phyloP scores from a whole-genome alignment of 2,113 vertebrate genomes.

The Lontra canadensis region DNA sequence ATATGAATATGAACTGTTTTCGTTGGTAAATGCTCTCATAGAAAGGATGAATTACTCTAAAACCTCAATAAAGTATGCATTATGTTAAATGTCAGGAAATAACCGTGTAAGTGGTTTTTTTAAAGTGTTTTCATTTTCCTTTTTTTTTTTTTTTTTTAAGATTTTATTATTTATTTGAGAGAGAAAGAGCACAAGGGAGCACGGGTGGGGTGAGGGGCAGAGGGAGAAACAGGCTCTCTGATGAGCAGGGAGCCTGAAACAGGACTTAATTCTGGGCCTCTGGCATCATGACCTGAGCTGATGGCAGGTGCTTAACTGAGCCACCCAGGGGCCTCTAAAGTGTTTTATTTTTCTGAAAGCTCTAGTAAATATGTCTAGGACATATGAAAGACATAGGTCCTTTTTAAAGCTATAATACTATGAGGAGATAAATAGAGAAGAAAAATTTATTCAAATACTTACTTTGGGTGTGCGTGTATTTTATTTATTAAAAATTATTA shows the following conservation, averaged over 20 bases:
- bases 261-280: too few relatives aligned
- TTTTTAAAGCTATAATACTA: not conserved
- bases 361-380: not conserved
- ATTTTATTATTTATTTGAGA: too few relatives aligned
- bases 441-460: not conserved
- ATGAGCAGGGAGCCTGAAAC: too few relatives aligned
- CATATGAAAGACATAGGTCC: not conserved
- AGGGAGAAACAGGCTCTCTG: too few relatives aligned
- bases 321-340: too few relatives aligned
- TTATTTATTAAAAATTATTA: not conserved
- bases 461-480: not conserved
- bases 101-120: not conserved
- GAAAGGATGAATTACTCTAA: constrained; percentile 11
- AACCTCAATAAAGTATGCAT: not conserved
- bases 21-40: not conserved
- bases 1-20: not conserved
- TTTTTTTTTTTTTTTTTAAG: too few relatives aligned
- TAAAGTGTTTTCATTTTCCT: not conserved
- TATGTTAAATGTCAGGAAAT: not conserved
- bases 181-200: too few relatives aligned
- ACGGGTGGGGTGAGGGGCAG: too few relatives aligned
- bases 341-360: not conserved
- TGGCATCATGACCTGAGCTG: too few relatives aligned
- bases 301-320: too few relatives aligned
- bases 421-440: not conserved